Conservation (phyloP, 2,797 vertebrate species). For the Lepilemur septentrionalis region DNA sequence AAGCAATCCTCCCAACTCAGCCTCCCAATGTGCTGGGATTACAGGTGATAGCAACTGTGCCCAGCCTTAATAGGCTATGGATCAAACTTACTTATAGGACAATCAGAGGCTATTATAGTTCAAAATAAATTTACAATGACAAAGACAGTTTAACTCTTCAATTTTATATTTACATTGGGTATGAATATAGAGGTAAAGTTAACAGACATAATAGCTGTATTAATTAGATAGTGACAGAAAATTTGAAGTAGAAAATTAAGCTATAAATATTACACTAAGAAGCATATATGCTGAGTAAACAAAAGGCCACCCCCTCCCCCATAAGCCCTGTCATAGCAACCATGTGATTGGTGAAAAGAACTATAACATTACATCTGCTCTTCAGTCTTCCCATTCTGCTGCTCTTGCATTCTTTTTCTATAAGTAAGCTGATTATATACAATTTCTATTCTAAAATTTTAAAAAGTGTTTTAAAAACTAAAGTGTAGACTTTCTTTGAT, state of each 20-base stretch:
- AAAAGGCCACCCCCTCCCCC: background rate
- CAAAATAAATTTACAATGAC: conserved; percentile 1
- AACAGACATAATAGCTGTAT: background rate
- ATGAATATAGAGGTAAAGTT: conserved; percentile 7
- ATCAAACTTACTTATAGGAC: background rate
- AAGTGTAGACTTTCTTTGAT: background rate
- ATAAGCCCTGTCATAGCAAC: background rate
- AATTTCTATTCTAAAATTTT: background rate
- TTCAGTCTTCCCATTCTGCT: background rate
- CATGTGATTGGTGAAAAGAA: background rate
- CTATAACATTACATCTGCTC: background rate
- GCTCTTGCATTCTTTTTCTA: background rate
- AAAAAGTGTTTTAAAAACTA: background rate
- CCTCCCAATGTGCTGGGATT: background rate
- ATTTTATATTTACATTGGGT: background rate
- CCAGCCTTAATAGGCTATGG: background rate
- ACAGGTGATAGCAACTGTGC: background rate
- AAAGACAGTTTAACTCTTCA: conserved; percentile 32
- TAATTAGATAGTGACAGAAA: conserved; percentile 29
- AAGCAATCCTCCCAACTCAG: background rate
- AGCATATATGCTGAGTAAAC: background rate
- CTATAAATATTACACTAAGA: background rate
- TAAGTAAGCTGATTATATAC: background rate
- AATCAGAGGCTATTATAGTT: background rate
- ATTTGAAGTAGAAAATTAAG: conserved; percentile 20